A percentile compares a stretch with the other conserved stretches of the same genome.
phyloP scores from a whole-genome alignment of 1,140 invertebrate species.

The Trichonephila inaurata region DNA sequence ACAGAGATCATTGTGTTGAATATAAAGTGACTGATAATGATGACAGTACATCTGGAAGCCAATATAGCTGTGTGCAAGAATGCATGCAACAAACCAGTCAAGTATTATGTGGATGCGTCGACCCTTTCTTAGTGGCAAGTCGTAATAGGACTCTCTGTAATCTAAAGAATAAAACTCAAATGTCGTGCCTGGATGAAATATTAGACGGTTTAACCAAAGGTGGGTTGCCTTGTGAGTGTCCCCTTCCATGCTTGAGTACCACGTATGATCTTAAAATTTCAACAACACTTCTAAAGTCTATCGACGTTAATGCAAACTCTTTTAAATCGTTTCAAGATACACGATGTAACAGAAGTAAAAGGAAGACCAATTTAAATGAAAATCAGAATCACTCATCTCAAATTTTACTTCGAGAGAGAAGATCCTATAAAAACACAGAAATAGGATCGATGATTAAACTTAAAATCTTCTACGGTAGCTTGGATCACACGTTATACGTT shows the following conservation, averaged over 20 bases:
- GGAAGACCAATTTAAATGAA: not conserved
- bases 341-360: not conserved
- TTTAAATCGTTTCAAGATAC: not conserved
- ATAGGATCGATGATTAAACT: not conserved
- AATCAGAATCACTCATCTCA: not conserved
- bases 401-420: not conserved
- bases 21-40: not conserved
- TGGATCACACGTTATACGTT: constrained; percentile 33
- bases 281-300: not conserved
- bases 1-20: constrained; percentile 1
- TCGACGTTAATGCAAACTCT: not conserved
- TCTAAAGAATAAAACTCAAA: constrained; percentile 33
- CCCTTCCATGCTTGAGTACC: constrained; percentile 24
- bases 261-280: constrained; percentile 15
- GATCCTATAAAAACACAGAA: not conserved
- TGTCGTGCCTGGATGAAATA: not conserved
- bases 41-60: not conserved
- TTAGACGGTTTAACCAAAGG: not conserved
- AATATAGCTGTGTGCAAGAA: not conserved
- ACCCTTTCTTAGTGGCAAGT: not conserved
- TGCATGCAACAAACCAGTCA: constrained; percentile 25
- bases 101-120: not conserved
- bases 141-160: not conserved
- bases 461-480: constrained; percentile 12
- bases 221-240: constrained; percentile 36